Conservation (phyloP, 1,140 invertebrate species). For the Drosophila simulans region DNA sequence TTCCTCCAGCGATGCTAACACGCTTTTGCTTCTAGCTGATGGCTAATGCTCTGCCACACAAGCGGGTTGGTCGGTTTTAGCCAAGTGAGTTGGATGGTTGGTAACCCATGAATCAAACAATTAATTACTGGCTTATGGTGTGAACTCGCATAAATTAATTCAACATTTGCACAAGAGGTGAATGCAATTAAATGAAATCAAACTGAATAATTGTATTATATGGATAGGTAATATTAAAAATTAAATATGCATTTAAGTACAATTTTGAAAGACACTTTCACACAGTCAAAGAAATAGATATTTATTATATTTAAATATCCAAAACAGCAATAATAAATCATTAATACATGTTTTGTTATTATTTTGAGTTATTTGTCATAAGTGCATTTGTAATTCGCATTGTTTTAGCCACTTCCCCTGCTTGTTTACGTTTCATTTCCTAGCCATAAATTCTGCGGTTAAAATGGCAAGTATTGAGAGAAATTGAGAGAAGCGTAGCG, state of each 20-base stretch:
- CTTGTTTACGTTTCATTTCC: constrained; percentile 69
- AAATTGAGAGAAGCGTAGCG: not conserved
- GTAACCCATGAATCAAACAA: constrained; percentile 29
- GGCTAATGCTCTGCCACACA: constrained; percentile 22
- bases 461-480: constrained; percentile 11
- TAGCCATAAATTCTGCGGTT: constrained; percentile 68
- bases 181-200: constrained; percentile 18
- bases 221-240: not conserved
- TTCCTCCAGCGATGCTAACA: constrained; percentile 60
- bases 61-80: constrained; percentile 15
- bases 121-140: constrained; percentile 31
- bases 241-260: not conserved
- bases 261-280: not conserved
- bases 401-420: not conserved
- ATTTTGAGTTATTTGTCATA: not conserved
- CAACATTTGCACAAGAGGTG: constrained; percentile 2
- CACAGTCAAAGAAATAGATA: not conserved
- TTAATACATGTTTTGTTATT: too few species aligned
- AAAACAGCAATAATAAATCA: too few species aligned
- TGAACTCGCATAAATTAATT: constrained; percentile 36
- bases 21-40: constrained; percentile 74
- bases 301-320: too few species aligned
- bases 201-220: not conserved
- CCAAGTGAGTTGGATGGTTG: not conserved
- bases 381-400: constrained; percentile 37